These are phyloP conservation scores for Gymnothorax javanicus DNA, from an alignment of 2,797 vertebrate species.

Conservation along the genomic window DNA sequence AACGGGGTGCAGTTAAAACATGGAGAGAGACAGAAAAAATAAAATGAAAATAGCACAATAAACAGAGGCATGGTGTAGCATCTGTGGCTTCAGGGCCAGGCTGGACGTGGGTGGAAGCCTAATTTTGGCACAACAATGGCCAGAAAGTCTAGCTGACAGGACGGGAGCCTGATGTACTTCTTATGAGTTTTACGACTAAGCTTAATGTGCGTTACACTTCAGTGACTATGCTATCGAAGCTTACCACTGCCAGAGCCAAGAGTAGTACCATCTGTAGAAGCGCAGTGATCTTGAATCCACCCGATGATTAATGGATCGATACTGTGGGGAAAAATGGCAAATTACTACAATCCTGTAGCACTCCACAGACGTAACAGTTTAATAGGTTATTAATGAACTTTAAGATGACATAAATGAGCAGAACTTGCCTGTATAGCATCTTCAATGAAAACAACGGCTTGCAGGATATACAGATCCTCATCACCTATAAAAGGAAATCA, in stretches of 20 bases:
- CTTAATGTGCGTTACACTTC: not conserved
- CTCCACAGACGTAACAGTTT: not conserved
- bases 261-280: conserved; percentile 90
- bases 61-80: too few relatives aligned
- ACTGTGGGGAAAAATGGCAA: conserved; percentile 65
- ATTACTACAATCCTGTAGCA: not conserved
- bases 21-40: too few relatives aligned
- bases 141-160: too few relatives aligned
- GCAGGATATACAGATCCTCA: conserved; percentile 77
- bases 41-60: too few relatives aligned
- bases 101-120: too few relatives aligned
- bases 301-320: conserved; percentile 92
- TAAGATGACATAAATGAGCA: not conserved
- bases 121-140: too few relatives aligned
- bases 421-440: conserved; percentile 85
- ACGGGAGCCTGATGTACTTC: too few relatives aligned
- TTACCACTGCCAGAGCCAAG: conserved; percentile 85
- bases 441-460: conserved; percentile 91
- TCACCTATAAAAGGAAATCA: conserved; percentile 48
- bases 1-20: too few relatives aligned
- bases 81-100: too few relatives aligned
- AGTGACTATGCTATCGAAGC: conserved; percentile 34
- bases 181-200: not conserved
- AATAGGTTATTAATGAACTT: not conserved
- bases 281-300: conserved; percentile 81